A percentile compares a stretch with the other conserved stretches of the same genome.
phyloP scores from a whole-genome alignment of 1,140 invertebrate species.

The Hetaerina americana region DNA sequence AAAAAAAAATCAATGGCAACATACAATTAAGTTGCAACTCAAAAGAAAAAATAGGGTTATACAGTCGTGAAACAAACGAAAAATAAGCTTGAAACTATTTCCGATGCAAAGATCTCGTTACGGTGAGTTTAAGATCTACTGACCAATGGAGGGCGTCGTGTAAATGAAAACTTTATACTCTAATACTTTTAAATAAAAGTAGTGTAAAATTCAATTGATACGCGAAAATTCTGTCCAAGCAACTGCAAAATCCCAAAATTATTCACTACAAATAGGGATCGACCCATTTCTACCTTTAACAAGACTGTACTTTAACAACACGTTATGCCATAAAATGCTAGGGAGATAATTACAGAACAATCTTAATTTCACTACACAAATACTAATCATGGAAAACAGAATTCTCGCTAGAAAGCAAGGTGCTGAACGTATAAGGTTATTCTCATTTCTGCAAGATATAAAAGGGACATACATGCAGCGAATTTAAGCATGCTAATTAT shows the following conservation, averaged over 20 bases:
- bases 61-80: background rate
- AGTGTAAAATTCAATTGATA: background rate
- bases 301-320: background rate
- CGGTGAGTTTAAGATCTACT: background rate
- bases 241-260: background rate
- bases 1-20: background rate
- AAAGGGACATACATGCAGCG: background rate
- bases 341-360: background rate
- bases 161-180: background rate
- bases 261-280: background rate
- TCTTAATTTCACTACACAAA: background rate
- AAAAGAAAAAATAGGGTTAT: background rate
- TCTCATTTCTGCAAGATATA: background rate
- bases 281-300: background rate
- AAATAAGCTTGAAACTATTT: background rate
- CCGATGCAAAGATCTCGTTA: background rate
- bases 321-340: background rate
- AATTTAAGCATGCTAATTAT: background rate
- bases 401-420: background rate
- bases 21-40: background rate
- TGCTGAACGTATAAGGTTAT: background rate
- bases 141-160: background rate
- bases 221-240: background rate
- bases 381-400: background rate
- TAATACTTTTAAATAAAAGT: background rate